phyloP scores from a whole-genome alignment of 2,113 vertebrate genomes.

The Mohoua ochrocephala region DNA sequence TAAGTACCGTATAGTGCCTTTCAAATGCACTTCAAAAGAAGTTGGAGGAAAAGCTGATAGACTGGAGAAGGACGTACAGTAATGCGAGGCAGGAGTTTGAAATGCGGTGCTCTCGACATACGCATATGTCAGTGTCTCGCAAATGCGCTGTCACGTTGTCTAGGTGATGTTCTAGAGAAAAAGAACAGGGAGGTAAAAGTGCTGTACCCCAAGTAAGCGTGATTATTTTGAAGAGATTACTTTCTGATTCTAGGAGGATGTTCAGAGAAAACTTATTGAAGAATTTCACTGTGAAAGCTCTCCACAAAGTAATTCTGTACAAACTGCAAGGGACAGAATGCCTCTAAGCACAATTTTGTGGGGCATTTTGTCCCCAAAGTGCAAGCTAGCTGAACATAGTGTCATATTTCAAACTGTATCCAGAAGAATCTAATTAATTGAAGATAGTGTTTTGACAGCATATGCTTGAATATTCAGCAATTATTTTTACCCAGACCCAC shows the following conservation, averaged over 20 bases:
- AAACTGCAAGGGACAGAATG: neutral
- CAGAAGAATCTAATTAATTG: neutral
- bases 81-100: neutral
- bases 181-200: neutral
- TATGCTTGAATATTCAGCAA: neutral
- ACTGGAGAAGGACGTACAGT: neutral
- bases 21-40: neutral
- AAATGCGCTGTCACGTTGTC: neutral
- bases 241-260: neutral
- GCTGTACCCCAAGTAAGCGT: neutral
- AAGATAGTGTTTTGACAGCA: neutral
- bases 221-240: neutral
- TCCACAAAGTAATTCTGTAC: neutral
- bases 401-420: neutral
- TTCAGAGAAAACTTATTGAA: neutral
- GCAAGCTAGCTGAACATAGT: neutral
- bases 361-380: neutral
- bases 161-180: neutral
- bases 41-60: neutral
- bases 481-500: neutral
- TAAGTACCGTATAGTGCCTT: neutral
- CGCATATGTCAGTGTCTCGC: fast-evolving
- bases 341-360: neutral
- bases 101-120: neutral
- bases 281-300: neutral